Conservation (phyloP, 1,140 invertebrate species). For the Drosophila pruinosa region DNA sequence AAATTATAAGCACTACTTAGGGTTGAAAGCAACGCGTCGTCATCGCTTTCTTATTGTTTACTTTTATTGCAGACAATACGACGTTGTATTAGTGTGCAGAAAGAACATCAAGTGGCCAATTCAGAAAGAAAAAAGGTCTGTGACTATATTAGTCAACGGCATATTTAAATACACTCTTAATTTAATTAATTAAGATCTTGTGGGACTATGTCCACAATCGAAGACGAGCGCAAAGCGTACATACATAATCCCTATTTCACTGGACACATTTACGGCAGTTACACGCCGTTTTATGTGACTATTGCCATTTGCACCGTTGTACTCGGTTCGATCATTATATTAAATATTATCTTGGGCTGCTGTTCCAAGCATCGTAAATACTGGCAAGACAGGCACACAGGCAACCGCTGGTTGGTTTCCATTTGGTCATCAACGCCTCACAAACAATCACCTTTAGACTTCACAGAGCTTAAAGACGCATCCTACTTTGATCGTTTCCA, state of each 20-base stretch:
- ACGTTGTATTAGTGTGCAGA: slow-evolving; percentile 12
- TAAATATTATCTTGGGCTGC: slow-evolving; percentile 91
- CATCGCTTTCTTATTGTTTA: slow-evolving; percentile 28
- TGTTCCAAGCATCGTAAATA: slow-evolving; percentile 91
- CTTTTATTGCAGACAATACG: slow-evolving; percentile 42
- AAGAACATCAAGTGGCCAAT: slow-evolving; percentile 30
- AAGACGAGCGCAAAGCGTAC: slow-evolving; percentile 86
- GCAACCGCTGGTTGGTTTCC: slow-evolving; percentile 92
- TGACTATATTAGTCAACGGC: slow-evolving; percentile 36
- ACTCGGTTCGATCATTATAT: slow-evolving; percentile 86
- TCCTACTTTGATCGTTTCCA: slow-evolving; percentile 75
- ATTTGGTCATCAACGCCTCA: slow-evolving; percentile 92
- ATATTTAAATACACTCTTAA: slow-evolving; percentile 33
- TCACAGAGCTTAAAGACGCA: slow-evolving; percentile 87
- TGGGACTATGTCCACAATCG: slow-evolving; percentile 85
- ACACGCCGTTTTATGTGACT: slow-evolving; percentile 90
- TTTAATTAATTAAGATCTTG: slow-evolving; percentile 16
- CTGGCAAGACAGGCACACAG: slow-evolving; percentile 92
- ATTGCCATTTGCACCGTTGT: slow-evolving; percentile 90
- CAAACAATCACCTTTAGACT: slow-evolving; percentile 91
- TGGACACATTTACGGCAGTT: slow-evolving; percentile 86
- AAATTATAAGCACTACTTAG: slow-evolving; percentile 4
- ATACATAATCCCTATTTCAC: slow-evolving; percentile 87
- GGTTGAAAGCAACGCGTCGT: slow-evolving; percentile 30
- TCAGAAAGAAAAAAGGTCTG: slow-evolving; percentile 9